These are phyloP conservation scores for Apocheima hispidaria DNA, from an alignment of 2,888 invertebrate genomes.

Conservation along the genomic window DNA sequence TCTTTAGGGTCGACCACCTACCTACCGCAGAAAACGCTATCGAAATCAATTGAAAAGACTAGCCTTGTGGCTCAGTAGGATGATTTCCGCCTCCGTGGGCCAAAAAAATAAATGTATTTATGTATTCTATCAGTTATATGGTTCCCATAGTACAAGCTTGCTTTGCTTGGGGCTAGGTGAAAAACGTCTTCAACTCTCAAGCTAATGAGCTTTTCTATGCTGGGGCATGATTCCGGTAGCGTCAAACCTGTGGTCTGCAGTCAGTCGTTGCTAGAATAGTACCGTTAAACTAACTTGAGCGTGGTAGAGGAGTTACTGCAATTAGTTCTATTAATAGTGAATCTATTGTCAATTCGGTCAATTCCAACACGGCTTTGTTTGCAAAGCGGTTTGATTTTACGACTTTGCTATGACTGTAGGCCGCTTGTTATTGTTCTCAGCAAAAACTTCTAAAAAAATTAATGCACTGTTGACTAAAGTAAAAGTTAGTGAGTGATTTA, in stretches of 20 bases:
- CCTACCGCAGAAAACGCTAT: neutral
- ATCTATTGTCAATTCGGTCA: slow-evolving; percentile 3
- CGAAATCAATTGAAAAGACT: no score
- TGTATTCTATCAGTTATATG: no score
- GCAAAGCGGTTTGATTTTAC: neutral
- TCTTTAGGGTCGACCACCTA: neutral
- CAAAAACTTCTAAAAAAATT: neutral
- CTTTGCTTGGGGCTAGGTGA: no score
- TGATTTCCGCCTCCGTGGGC: no score
- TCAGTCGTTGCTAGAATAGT: neutral
- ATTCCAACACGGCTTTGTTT: slow-evolving; percentile 1
- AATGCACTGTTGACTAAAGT: neutral
- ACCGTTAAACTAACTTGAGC: slow-evolving; percentile 9
- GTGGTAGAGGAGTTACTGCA: slow-evolving; percentile 18
- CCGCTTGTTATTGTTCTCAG: neutral
- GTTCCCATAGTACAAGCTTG: no score
- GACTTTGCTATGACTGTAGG: no score
- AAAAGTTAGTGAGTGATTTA: neutral
- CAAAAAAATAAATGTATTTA: no score
- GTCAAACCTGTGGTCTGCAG: neutral
- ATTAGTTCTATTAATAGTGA: slow-evolving; percentile 21
- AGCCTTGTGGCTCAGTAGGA: no score
- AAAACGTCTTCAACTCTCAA: no score
- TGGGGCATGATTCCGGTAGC: neutral
- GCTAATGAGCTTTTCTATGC: no score